These are phyloP conservation scores for Ariopsis seemanni DNA, from an alignment of 2,113 vertebrate species.

Conservation along the genomic window DNA sequence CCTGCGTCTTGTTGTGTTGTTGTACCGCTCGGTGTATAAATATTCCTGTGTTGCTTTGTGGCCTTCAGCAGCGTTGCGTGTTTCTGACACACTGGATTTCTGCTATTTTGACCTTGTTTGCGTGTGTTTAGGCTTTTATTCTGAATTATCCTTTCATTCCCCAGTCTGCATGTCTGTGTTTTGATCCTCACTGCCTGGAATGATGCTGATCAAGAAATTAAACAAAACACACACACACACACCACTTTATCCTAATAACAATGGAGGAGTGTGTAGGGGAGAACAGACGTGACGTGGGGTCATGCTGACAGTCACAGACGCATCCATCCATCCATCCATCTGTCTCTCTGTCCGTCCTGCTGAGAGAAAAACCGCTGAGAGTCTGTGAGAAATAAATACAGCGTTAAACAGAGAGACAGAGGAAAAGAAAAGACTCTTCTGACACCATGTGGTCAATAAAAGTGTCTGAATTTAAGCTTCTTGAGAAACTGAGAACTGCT, in stretches of 20 bases:
- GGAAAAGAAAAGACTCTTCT: constrained; percentile 20
- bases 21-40: not conserved
- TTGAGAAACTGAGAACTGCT: not conserved
- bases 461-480: not conserved
- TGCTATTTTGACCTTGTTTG: not conserved
- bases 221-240: not conserved
- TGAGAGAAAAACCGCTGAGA: not conserved
- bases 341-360: not conserved
- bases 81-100: not conserved
- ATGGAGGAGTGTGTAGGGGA: not conserved
- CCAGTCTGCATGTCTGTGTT: constrained; percentile 12
- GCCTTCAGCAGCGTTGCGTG: not conserved
- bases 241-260: not conserved
- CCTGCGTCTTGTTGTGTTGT: constrained; percentile 1
- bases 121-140: constrained; percentile 3
- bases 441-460: constrained; percentile 45
- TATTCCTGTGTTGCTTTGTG: not conserved
- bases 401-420: not conserved
- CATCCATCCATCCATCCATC: not conserved
- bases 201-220: constrained; percentile 3
- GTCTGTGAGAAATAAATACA: not conserved
- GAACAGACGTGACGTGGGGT: not conserved
- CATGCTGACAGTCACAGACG: not conserved
- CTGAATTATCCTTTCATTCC: constrained; percentile 2
- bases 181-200: not conserved